Evolutionary conservation across 2,797 vertebrate species (phyloP), one percentile per base, ranked within the genome.

Genomic region (Darevskia mixta): DNA sequence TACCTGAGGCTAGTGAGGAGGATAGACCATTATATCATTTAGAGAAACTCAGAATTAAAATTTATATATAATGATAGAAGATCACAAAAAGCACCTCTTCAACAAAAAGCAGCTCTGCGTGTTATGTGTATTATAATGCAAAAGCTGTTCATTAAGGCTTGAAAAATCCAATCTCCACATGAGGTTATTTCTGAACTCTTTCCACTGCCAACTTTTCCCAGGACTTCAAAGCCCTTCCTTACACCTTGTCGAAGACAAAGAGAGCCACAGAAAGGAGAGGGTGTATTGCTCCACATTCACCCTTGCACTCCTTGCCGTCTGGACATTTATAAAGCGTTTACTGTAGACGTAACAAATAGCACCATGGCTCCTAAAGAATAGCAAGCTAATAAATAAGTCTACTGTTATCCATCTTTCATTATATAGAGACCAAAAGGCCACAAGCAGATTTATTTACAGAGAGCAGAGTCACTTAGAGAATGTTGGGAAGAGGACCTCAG

Each of bases 171-270:
- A 45, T 76, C 85, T 94, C 83, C 89, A 58, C 91, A 87, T 89
- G 88, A 93, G 49, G 67, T 80, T 93, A 93, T 90, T 92, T 85
- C 1, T 32, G 32, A 82, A 90, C 80, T 87, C 29, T 76, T 95
- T 93, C 82, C 93, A 79, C 85, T 79, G 29, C 72, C 91, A 86
- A 92, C 91, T 10, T 92, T 90, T 94, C 71, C 79, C 87, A 92
- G 67, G 83, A 93, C 83, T 94, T 95, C 87, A 95, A 89, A 93
- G 72, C 1, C 86, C 32, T 58, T 83, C 82, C 87, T 88, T 91
- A 75, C 71, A 67, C 80, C 71, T 89, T 89, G 80, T 66, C 71
- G 90, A 91, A 86, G 83, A 92, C 23, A 90, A 93, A 90, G 20
- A n/a, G 87, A 89, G 64, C 79, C 72, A 79, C 35, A 90, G 78